These are phyloP conservation scores for Heliothis peltigera DNA, from an alignment of 2,888 invertebrate genomes.

Conservation along the genomic window DNA sequence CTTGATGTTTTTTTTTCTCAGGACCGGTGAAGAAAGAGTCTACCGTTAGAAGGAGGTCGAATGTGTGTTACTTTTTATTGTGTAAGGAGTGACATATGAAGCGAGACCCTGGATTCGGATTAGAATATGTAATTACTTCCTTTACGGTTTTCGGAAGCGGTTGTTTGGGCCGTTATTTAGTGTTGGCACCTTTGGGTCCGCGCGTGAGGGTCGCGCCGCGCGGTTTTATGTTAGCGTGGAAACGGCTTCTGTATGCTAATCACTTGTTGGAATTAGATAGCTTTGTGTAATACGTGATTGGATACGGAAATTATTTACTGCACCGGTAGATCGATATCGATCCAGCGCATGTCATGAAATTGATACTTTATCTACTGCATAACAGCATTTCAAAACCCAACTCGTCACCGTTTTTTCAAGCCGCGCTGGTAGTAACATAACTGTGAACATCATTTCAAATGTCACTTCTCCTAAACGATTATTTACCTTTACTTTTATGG, in stretches of 20 bases:
- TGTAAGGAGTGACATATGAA: conserved; percentile 87
- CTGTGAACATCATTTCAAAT: not conserved
- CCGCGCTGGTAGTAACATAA: not conserved
- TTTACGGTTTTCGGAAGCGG: conserved; percentile 89
- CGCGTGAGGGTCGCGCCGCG: conserved; percentile 61
- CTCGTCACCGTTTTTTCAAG: not conserved
- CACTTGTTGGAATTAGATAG: conserved; percentile 43
- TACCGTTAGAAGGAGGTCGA: conserved; percentile 85
- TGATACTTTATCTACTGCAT: not conserved
- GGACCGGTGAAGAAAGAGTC: conserved; percentile 75
- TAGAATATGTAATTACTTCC: conserved; percentile 90
- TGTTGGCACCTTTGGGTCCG: conserved; percentile 75
- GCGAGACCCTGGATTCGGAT: conserved; percentile 85
- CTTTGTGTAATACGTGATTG: conserved; percentile 29
- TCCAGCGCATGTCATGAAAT: conserved; percentile 4
- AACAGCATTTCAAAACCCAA: not conserved
- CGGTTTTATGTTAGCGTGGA: conserved; percentile 61
- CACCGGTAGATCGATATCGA: conserved; percentile 13
- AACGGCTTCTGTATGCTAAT: conserved; percentile 61
- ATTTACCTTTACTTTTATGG: conserved; percentile 50
- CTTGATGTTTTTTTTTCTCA: conserved; percentile 87
- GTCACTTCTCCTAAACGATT: conserved; percentile 24
- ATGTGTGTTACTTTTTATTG: conserved; percentile 80
- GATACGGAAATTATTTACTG: conserved; percentile 34
- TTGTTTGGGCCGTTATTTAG: conserved; percentile 77